Evolutionary conservation across 2,888 invertebrate genomes (phyloP).

Genomic region (Amitus sp.): DNA sequence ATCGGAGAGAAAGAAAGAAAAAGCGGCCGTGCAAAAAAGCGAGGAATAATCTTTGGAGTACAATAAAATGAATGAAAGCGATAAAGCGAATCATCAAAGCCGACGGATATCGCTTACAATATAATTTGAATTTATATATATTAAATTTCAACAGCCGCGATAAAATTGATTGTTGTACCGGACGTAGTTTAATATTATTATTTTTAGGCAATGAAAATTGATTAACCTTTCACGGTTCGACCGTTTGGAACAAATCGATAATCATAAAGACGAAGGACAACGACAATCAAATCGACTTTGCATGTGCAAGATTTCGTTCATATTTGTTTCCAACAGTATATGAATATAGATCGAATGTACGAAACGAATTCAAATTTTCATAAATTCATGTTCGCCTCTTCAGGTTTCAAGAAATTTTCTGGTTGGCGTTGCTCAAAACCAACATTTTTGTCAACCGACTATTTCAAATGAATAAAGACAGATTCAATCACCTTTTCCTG

Average conservation of each 20-base stretch:
- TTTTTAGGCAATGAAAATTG: neutral
- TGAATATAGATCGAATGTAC: neutral
- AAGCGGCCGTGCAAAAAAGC: too few species aligned
- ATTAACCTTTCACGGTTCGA: neutral
- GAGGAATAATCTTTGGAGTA: neutral
- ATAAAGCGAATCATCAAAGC: neutral
- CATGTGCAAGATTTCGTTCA: neutral
- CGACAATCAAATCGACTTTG: neutral
- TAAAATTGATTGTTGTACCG: neutral
- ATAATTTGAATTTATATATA: neutral
- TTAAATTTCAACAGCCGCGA: neutral
- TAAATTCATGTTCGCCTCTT: too few species aligned
- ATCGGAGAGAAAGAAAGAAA: too few species aligned
- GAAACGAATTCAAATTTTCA: neutral
- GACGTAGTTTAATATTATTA: neutral
- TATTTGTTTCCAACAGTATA: neutral
- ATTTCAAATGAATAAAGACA: too few species aligned
- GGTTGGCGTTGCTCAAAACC: too few species aligned
- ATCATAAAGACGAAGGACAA: conserved; percentile 1
- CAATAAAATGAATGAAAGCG: neutral
- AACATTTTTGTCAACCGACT: too few species aligned
- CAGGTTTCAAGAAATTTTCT: too few species aligned
- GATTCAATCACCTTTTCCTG: too few species aligned
- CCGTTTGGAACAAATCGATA: neutral
- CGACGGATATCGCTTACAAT: neutral